Evolutionary conservation across 2,113 vertebrate species (phyloP).

Genomic region (Holacanthus passer): DNA sequence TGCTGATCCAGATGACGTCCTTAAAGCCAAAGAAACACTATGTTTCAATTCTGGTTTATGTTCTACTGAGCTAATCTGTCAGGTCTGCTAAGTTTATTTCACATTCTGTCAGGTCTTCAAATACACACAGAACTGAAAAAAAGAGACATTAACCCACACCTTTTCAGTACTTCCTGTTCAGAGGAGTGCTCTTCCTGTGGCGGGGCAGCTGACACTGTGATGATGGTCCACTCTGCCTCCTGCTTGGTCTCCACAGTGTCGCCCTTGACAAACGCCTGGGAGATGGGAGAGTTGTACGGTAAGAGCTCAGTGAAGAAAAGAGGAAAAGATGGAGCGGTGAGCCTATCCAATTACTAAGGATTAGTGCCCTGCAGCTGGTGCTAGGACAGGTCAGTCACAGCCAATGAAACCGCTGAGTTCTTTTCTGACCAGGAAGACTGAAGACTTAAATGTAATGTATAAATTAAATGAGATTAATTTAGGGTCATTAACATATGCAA

Average conservation of each 20-base stretch:
- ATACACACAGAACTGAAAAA: neutral
- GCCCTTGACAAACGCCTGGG: conserved; percentile 66
- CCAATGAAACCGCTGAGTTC: conserved; percentile 41
- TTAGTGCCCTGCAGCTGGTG: conserved; percentile 65
- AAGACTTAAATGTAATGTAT: conserved; percentile 14
- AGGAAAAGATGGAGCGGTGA: conserved; percentile 38
- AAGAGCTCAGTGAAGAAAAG: conserved; percentile 33
- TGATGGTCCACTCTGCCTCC: conserved; percentile 66
- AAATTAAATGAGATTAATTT: conserved; percentile 24
- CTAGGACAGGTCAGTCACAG: conserved; percentile 38
- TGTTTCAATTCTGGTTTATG: neutral
- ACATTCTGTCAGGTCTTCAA: neutral
- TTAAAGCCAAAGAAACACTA: neutral
- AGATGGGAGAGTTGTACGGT: conserved; percentile 36
- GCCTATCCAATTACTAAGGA: conserved; percentile 74
- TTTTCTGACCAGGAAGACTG: conserved; percentile 18
- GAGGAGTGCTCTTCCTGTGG: conserved; percentile 38
- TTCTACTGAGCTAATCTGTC: neutral
- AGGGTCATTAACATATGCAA: neutral
- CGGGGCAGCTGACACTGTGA: conserved; percentile 35
- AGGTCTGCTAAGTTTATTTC: neutral
- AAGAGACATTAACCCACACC: conserved; percentile 45
- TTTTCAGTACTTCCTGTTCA: conserved; percentile 48
- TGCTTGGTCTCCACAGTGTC: conserved; percentile 67
- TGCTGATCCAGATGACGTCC: neutral